Conservation (phyloP, 1,140 invertebrate species). For the Linepithema humile region DNA sequence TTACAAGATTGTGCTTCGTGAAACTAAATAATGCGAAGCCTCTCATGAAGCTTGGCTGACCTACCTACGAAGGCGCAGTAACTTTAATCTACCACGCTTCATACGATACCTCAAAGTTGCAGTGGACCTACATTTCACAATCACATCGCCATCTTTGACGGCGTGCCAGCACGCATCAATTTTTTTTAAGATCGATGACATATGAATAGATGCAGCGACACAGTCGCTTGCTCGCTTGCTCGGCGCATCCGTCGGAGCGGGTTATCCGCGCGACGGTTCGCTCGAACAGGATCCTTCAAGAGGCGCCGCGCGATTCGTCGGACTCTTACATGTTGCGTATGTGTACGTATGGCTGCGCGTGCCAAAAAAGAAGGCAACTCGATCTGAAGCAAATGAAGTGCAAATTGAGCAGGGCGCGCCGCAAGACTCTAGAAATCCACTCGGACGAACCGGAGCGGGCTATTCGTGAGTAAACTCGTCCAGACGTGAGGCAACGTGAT, state of each 20-base stretch:
- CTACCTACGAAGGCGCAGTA: not conserved
- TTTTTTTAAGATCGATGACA: constrained; percentile 17
- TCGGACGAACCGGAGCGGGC: constrained; percentile 57
- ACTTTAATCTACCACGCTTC: constrained; percentile 30
- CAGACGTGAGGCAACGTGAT: constrained; percentile 82
- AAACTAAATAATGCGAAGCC: constrained; percentile 27
- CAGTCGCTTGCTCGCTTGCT: constrained; percentile 21
- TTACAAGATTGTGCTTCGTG: not conserved
- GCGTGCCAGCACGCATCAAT: constrained; percentile 29
- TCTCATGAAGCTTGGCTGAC: not conserved
- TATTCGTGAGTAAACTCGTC: constrained; percentile 76
- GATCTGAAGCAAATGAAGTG: constrained; percentile 82
- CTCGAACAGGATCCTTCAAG: constrained; percentile 15
- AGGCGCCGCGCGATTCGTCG: constrained; percentile 2
- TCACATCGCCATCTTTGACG: not conserved
- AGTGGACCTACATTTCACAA: constrained; percentile 40
- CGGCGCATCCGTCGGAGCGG: constrained; percentile 61
- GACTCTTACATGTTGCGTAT: not conserved
- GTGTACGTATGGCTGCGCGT: constrained; percentile 68
- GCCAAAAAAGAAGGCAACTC: constrained; percentile 78
- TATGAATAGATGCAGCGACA: constrained; percentile 8
- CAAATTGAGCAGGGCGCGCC: constrained; percentile 79
- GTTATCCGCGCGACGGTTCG: constrained; percentile 54
- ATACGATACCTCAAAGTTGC: constrained; percentile 22
- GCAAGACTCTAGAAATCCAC: constrained; percentile 69